Conservation (phyloP, 2,888 invertebrate genomes). For the Phymatocera aterrima region DNA sequence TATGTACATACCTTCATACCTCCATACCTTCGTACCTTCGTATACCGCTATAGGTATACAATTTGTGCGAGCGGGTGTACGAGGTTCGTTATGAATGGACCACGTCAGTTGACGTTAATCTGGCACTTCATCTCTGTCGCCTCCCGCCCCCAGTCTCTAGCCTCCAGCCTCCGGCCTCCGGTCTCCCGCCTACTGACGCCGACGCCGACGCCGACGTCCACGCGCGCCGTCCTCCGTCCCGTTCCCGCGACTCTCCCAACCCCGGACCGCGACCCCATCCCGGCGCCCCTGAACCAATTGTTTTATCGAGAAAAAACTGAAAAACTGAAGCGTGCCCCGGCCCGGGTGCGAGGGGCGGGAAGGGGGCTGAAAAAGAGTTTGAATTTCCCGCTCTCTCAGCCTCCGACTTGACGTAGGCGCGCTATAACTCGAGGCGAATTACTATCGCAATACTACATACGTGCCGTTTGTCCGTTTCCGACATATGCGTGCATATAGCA, state of each 20-base stretch:
- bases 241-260: conserved; percentile 18
- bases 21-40: background rate
- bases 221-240: conserved; percentile 48
- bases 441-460: too few relatives aligned
- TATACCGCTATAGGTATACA: conserved; percentile 22
- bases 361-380: too few relatives aligned
- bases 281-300: conserved; percentile 55
- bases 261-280: conserved; percentile 31
- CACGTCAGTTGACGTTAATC: conserved; percentile 65
- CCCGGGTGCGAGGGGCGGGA: too few relatives aligned
- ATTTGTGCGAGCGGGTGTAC: conserved; percentile 39
- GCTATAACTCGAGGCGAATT: background rate
- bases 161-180: conserved; percentile 50
- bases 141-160: conserved; percentile 54
- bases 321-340: too few relatives aligned
- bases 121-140: conserved; percentile 63
- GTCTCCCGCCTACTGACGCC: conserved; percentile 45
- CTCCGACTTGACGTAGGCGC: conserved; percentile 16
- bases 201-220: conserved; percentile 46
- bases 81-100: conserved; percentile 60
- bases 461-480: background rate
- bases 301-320: conserved; percentile 57
- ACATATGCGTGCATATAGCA: too few relatives aligned
- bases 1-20: background rate
- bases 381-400: too few relatives aligned